Percentiles rank a stretch among this genome's conserved stretches.
These are phyloP conservation scores for Diadophis punctatus DNA, from an alignment of 2,113 vertebrate species.

Conservation along the genomic window DNA sequence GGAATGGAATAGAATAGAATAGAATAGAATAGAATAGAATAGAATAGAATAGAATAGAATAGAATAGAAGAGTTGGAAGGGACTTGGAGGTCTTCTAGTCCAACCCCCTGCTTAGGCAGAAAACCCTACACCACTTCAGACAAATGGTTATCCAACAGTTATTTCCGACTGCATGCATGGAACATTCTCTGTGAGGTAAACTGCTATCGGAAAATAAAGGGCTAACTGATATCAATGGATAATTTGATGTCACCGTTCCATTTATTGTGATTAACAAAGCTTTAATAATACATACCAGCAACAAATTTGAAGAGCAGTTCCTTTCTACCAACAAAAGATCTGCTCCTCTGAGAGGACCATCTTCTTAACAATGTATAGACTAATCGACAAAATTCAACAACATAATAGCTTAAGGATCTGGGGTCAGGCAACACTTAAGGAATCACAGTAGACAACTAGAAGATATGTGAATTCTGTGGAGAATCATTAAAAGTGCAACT, in stretches of 20 bases:
- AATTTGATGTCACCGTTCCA: not conserved
- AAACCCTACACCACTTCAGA: too few relatives aligned
- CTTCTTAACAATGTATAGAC: not conserved
- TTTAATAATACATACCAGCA: not conserved
- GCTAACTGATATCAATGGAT: not conserved
- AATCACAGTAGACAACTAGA: not conserved
- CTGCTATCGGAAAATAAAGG: not conserved
- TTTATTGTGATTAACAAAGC: not conserved
- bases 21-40: too few relatives aligned
- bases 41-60: too few relatives aligned
- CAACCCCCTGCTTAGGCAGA: too few relatives aligned
- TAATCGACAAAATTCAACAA: not conserved
- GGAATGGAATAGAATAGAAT: too few relatives aligned
- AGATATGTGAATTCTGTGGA: not conserved
- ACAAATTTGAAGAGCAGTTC: not conserved
- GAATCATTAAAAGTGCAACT: constrained; percentile 15
- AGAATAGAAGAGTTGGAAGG: too few relatives aligned
- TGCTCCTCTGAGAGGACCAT: not conserved
- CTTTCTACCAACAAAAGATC: not conserved
- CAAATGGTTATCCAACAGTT: too few relatives aligned
- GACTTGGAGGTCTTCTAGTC: too few relatives aligned
- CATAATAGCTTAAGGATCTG: not conserved
- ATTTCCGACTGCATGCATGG: not conserved
- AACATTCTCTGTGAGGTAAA: not conserved
- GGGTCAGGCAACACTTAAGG: not conserved